These are phyloP conservation scores for Canis aureus DNA, from an alignment of 2,113 vertebrate genomes.

Conservation along the genomic window DNA sequence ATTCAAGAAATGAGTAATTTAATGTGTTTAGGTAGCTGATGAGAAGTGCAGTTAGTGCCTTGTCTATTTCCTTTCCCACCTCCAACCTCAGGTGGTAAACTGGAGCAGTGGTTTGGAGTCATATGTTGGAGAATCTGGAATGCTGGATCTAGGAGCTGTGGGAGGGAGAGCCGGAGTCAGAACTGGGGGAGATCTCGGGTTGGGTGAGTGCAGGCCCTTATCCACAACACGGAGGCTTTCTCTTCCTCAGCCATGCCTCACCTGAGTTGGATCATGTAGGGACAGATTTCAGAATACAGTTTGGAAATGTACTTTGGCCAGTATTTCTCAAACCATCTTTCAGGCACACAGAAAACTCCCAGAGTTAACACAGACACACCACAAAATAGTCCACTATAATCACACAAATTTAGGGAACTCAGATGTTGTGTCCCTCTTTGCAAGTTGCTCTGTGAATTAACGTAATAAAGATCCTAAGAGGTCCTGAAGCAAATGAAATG, in stretches of 20 bases:
- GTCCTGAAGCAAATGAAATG: not conserved
- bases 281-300: not conserved
- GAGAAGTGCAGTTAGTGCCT: not conserved
- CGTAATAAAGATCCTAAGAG: not conserved
- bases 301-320: not conserved
- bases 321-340: not conserved
- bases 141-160: no score
- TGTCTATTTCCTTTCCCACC: not conserved
- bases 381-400: not conserved
- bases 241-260: not conserved
- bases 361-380: not conserved
- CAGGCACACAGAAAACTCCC: not conserved
- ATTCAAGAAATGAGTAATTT: not conserved
- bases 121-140: not conserved
- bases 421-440: not conserved
- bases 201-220: not conserved
- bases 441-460: not conserved
- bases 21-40: not conserved
- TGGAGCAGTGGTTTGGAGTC: not conserved
- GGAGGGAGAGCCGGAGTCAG: not conserved
- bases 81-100: not conserved
- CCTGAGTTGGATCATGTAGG: not conserved
- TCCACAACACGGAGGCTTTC: not conserved
- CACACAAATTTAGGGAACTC: not conserved
- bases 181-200: not conserved